Base-by-base conservation (phyloP, 2,888 invertebrate species). In the Phragmatobia fuliginosa region DNA sequence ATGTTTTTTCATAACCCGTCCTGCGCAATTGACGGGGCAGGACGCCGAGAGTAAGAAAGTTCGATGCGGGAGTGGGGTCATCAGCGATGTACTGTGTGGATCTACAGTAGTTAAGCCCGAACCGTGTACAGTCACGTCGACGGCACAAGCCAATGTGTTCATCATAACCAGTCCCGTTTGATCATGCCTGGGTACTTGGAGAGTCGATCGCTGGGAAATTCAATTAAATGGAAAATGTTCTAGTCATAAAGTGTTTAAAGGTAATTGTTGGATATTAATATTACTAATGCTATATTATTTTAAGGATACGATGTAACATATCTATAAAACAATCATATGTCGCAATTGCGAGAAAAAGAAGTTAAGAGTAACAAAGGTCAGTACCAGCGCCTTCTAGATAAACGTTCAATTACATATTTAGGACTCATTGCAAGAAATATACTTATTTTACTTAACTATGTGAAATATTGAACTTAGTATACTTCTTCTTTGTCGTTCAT, bases 121-220 rank as follows among this genome's bases (percentile, higher is more conserved):
- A 0, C 91, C 92, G 2, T 75, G 78, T 62, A 94, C 88, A 0
- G 87, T 77, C 66, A 92, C 74, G 33, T 92, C 93, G 16, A 97
- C 86, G 1, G 94, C 87, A 81, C 97, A 97, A 0, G 94, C 95
- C 21, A 97, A 87, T 0, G 96, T 96, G 85, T 97, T 97, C 79
- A 97, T 90, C 36, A 97, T 86, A 71, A 96, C 96, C 62, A 97
- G 79, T 0, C 96, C 96, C 0, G 96, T 92, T 70, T 93, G 88
- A 62, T 90, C 87, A 45, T 88, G 89, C 5, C 88, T 86, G 4
- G 94, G 94, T 18, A 88, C 81, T 89, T 95, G 94, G 6, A 95
- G 82, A 0, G 94, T 94, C 0, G 94, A 94, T 3, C 94, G 90
- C 94, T 94, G 68, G 1, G 72, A 62, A 31, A 74, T 61, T 56